Conservation (phyloP, 1,140 invertebrate genomes). For the Apis florea region DNA sequence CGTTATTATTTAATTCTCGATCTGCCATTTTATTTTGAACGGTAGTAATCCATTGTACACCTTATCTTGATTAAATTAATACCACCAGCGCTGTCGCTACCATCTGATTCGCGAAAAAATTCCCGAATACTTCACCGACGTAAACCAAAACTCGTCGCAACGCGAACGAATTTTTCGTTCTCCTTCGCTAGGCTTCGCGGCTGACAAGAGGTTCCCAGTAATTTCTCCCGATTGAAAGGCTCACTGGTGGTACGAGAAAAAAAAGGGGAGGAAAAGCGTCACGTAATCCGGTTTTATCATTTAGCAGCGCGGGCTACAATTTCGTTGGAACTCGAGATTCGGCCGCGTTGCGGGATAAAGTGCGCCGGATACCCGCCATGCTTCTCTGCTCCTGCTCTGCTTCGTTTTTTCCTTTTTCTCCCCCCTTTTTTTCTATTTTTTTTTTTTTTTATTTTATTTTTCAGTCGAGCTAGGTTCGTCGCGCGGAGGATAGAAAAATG, state of each 20-base stretch:
- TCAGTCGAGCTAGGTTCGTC: background rate
- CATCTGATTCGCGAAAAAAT: too few species aligned
- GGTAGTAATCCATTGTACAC: too few species aligned
- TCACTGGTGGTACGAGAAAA: background rate
- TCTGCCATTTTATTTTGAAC: too few species aligned
- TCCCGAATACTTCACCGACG: too few species aligned
- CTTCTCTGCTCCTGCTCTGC: background rate
- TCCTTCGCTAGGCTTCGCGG: constrained; percentile 6
- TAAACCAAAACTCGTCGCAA: background rate
- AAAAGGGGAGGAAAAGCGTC: constrained; percentile 15
- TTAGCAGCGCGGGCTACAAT: constrained; percentile 33
- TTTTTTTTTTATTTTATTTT: background rate
- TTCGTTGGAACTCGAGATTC: constrained; percentile 41
- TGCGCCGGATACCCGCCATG: constrained; percentile 17
- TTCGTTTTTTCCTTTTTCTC: background rate
- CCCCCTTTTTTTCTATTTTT: background rate
- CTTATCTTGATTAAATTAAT: too few species aligned
- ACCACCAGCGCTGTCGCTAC: too few species aligned
- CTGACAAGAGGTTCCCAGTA: constrained; percentile 22
- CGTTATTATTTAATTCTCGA: too few species aligned
- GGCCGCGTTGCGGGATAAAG: constrained; percentile 23
- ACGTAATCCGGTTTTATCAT: constrained; percentile 56
- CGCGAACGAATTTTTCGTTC: background rate
- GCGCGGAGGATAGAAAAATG: constrained; percentile 22
- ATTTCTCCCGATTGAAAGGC: constrained; percentile 50